phyloP scores from a whole-genome alignment of 2,797 vertebrate genomes.

The Coregonus suidteri region DNA sequence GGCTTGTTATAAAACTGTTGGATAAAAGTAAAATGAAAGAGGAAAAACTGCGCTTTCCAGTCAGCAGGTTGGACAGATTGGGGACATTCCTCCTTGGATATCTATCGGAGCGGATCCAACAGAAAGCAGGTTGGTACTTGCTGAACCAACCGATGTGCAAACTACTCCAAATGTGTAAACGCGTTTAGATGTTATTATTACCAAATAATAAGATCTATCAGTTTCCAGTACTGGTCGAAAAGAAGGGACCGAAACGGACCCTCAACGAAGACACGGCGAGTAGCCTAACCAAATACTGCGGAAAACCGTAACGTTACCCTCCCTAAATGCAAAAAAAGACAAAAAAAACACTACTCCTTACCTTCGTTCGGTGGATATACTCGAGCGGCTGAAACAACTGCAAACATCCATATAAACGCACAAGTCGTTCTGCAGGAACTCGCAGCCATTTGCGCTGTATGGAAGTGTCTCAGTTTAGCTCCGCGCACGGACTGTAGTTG shows the following conservation, averaged over 20 bases:
- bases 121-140: too few species aligned
- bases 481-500: conserved; percentile 40
- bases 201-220: background rate
- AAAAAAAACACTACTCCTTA: conserved; percentile 55
- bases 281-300: background rate
- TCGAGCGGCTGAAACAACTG: conserved; percentile 83
- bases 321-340: background rate
- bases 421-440: conserved; percentile 72
- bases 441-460: conserved; percentile 82
- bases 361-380: conserved; percentile 93
- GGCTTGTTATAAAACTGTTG: background rate
- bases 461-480: conserved; percentile 58
- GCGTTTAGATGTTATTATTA: too few species aligned
- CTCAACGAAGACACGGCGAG: background rate
- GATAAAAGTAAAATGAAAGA: background rate
- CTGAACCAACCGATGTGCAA: too few species aligned
- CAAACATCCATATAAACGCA: conserved; percentile 78
- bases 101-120: too few species aligned
- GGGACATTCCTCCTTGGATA: too few species aligned
- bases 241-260: background rate
- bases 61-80: background rate
- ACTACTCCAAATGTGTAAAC: background rate
- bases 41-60: background rate
- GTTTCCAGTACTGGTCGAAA: too few species aligned
- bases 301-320: background rate